phyloP scores from a whole-genome alignment of 2,113 vertebrate species.

The Martes martes region DNA sequence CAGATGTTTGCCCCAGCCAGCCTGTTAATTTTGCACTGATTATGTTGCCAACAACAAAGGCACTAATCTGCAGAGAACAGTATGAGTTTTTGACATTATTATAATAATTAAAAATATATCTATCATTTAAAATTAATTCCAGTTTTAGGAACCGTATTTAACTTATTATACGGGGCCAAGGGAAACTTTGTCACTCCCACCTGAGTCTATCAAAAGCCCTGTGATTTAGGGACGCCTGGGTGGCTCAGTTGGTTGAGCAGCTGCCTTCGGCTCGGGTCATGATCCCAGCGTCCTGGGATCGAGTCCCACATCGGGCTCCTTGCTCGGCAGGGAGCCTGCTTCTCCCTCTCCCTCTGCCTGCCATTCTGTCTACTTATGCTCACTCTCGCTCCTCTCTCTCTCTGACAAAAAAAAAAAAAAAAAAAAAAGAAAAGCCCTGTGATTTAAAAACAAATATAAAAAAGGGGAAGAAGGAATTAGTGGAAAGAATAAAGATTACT shows the following conservation, averaged over 20 bases:
- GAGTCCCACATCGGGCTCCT: too few relatives aligned
- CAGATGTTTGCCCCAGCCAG: constrained; percentile 66
- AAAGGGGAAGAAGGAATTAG: neutral
- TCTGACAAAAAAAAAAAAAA: too few relatives aligned
- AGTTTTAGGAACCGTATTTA: neutral
- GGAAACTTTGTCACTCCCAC: neutral
- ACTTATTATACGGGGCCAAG: neutral
- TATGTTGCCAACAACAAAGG: constrained; percentile 39
- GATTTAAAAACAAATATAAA: neutral
- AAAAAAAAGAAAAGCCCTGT: neutral
- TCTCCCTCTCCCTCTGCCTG: too few relatives aligned
- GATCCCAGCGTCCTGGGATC: too few relatives aligned
- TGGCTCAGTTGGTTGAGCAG: too few relatives aligned
- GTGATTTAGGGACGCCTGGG: too few relatives aligned
- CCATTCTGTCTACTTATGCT: too few relatives aligned
- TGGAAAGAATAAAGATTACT: neutral
- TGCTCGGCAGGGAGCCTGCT: too few relatives aligned
- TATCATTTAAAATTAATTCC: constrained; percentile 36
- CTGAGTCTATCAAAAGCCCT: neutral
- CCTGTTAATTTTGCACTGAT: constrained; percentile 50
- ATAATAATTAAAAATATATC: constrained; percentile 39
- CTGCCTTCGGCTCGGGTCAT: too few relatives aligned
- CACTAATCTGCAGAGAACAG: constrained; percentile 8
- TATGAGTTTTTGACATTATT: constrained; percentile 30
- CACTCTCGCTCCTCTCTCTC: too few relatives aligned